These are phyloP conservation scores for Gadopsis marmoratus DNA, from an alignment of 2,797 vertebrate genomes.

Conservation along the genomic window DNA sequence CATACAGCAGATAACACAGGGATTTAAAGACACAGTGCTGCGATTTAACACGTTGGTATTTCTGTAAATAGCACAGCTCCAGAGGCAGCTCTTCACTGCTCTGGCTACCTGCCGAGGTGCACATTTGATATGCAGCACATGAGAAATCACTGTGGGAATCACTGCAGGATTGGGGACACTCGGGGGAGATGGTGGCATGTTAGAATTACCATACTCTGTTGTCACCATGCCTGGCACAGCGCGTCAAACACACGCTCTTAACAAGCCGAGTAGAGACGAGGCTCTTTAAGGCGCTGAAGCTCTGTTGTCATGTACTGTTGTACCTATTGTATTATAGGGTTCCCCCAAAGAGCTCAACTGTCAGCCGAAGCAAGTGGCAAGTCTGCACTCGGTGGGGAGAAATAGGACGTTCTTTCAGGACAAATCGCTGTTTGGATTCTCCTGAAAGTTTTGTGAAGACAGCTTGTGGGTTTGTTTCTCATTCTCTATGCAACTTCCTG, in stretches of 20 bases:
- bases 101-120: not conserved
- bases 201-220: slow-evolving; percentile 62
- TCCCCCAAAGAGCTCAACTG: slow-evolving; percentile 57
- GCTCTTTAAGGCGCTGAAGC: slow-evolving; percentile 27
- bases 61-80: slow-evolving; percentile 47
- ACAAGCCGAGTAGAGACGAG: slow-evolving; percentile 69
- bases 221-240: slow-evolving; percentile 37
- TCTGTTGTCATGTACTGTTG: slow-evolving; percentile 34
- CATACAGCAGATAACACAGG: not conserved
- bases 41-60: not conserved
- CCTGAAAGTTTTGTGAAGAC: slow-evolving; percentile 12
- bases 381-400: slow-evolving; percentile 26
- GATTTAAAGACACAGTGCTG: not conserved
- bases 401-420: slow-evolving; percentile 17
- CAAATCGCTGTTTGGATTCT: not conserved
- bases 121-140: slow-evolving; percentile 49
- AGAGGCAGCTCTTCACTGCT: slow-evolving; percentile 13
- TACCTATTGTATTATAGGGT: slow-evolving; percentile 16
- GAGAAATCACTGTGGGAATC: slow-evolving; percentile 57
- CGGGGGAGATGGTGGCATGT: slow-evolving; percentile 41
- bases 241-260: slow-evolving; percentile 51
- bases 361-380: slow-evolving; percentile 48
- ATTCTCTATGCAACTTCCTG: slow-evolving; percentile 2
- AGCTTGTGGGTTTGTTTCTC: not conserved
- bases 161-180: slow-evolving; percentile 13